A percentile compares a stretch with the other conserved stretches of the same genome.
These are phyloP conservation scores for Pachypeltis micranthus DNA, from an alignment of 1,140 invertebrate genomes.

Conservation along the genomic window DNA sequence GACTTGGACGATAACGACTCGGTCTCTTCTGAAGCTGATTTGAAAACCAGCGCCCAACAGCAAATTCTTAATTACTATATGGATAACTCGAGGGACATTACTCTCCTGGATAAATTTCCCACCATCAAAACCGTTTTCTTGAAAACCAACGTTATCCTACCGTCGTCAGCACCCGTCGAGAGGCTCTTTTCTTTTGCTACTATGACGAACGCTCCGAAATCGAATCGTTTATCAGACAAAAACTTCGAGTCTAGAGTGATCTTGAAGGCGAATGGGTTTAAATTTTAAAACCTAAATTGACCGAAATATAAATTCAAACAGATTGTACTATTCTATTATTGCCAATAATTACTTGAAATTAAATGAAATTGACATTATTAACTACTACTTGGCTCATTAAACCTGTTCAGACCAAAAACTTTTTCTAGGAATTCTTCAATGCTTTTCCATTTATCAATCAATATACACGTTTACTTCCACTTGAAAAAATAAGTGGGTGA, in stretches of 20 bases:
- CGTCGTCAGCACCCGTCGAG: slow-evolving; percentile 18
- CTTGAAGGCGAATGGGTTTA: not conserved
- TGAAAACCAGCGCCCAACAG: not conserved
- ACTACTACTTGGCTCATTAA: no score
- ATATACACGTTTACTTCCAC: no score
- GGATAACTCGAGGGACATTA: not conserved
- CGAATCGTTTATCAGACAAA: slow-evolving; percentile 8
- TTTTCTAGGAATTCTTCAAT: no score
- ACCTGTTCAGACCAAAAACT: no score
- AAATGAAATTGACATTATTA: no score
- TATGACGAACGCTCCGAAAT: slow-evolving; percentile 14
- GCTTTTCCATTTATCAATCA: no score
- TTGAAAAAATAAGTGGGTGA: no score
- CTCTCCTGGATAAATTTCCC: not conserved
- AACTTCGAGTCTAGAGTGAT: slow-evolving; percentile 14
- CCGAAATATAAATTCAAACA: no score
- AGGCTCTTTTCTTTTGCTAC: slow-evolving; percentile 15
- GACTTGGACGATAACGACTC: not conserved
- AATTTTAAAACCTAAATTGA: not conserved
- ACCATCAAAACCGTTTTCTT: slow-evolving; percentile 27
- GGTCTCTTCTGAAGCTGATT: not conserved
- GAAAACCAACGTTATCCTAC: slow-evolving; percentile 17
- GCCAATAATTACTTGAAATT: no score
- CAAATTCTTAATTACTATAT: not conserved
- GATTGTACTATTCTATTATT: no score